Base-by-base conservation (phyloP, 2,113 vertebrate genomes). In the Perccottus glenii region DNA sequence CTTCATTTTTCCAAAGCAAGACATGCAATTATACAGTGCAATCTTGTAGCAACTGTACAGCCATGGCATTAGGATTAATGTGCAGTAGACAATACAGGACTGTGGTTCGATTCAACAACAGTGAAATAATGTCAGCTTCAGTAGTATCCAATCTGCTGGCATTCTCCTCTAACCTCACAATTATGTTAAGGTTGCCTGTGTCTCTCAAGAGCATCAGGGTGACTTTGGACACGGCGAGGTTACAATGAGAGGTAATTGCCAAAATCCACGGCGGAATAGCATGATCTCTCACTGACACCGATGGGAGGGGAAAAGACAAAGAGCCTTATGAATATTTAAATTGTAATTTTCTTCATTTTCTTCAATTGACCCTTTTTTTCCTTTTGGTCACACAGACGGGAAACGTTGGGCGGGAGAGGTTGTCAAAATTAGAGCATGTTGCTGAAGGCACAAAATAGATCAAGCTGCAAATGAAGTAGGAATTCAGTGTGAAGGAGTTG, bases 241-340 rank as follows among this genome's bases (percentile, higher is more conserved):
- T 85, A 88, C 74, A 68, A 67, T 71, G 80, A 83, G 79, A 87
- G 75, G 87, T 89, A 90, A 90, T 92, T 90, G 86, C 79, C 82
- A 87, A 84, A 90, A 89, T 88, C 85, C 85, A 88, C 75, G n/a
- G 71, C 15, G 80, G 87, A 88, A 85, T 87, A 85, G 70, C 77
- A 44, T 71, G 73, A 84, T 86, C 78, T 80, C 70, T 40, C 47
- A 53, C 65, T 46, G 66, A 84, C 81, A 85, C 82, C 61, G 59
- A 80, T 73, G 66, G 82, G 67, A 84, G 72, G 69, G 63, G n/a
- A 45, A 81, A 83, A 87, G 89, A 90, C 88, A 90, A 88, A 89
- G 77, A 76, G 72, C 64, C 82, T 87, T 81, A 88, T 91, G 88
- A 85, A 92, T 90, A 91, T 90, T 90, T 90, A 90, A 90, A 92